Evolutionary conservation across 2,888 invertebrate genomes (phyloP), one percentile per base, ranked within the genome.

Genomic region (Nemoura dubitans): DNA sequence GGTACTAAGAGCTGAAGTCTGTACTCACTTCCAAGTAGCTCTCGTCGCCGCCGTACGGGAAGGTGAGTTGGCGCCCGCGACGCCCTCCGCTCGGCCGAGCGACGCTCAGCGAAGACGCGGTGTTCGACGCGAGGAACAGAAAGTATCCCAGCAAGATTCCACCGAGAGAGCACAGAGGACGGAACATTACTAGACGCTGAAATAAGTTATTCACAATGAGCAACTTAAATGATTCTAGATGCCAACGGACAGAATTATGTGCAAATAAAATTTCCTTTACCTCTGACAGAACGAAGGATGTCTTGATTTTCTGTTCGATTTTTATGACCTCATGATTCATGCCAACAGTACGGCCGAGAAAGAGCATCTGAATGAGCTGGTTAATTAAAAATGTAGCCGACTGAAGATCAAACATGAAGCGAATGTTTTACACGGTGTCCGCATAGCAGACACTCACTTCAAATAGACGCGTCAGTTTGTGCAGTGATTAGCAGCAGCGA

Each of bases 1-100:
- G 10, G 21, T 59, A 36, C 36, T 10, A 36, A 36, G 5, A 36
- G n/a, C 36, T 36, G 21, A 59, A 59, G 3, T 7, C 0, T 29
- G 78, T 30, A 81, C 30, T n/a, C 30, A 81, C 81, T 30, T 81
- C 81, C 81, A 81, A 29, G 29, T 81, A 81, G 81, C 81, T 81
- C 81, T 81, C 29, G 81, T 29, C 81, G n/a, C 6, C 25, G 81
- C 81, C 81, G 30, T 81, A 81, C 0, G 81, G 81, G 81, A 81
- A 81, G 30, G 81, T 81, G 81, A 81, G 81, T 27, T 29, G 30
- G 28, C 81, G 28, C 3, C 81, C 28, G 21, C 30, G 81, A 25
- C 29, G 81, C n/a, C 28, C 81, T 6, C 81, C 81, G n/a, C 30
- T 30, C 5, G 81, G 81, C n/a, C 81, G 3, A 21, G 81, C 81